Percentiles rank a stretch among this genome's conserved stretches.
phyloP scores from a whole-genome alignment of 1,140 invertebrate species.

The Portunus trituberculatus region DNA sequence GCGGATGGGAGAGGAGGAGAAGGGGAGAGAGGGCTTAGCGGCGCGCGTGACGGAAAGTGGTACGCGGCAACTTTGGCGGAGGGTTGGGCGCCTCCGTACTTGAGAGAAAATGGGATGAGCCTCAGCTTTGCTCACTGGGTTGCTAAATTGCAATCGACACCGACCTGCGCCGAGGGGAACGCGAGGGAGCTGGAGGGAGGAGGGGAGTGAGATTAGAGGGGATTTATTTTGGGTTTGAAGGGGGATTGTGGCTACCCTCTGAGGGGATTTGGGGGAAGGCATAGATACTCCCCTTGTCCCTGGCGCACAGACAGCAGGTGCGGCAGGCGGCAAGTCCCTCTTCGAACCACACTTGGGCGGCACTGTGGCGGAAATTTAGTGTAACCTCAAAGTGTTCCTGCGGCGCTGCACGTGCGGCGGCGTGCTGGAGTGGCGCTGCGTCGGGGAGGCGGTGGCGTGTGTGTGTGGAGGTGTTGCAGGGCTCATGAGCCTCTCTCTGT shows the following conservation, averaged over 20 bases:
- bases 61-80: neutral
- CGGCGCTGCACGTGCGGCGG: no score
- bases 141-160: constrained; percentile 73
- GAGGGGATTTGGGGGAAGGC: constrained; percentile 57
- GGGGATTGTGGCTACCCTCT: constrained; percentile 67
- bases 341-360: neutral
- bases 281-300: constrained; percentile 21
- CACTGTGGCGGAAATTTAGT: no score
- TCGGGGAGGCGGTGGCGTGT: no score
- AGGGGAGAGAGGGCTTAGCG: neutral
- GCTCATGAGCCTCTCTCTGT: no score
- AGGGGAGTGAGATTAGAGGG: constrained; percentile 53
- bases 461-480: no score
- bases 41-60: constrained; percentile 15
- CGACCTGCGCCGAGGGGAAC: constrained; percentile 45
- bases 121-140: constrained; percentile 67
- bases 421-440: no score
- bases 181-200: neutral
- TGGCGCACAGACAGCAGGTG: constrained; percentile 27
- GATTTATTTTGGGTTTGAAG: constrained; percentile 59
- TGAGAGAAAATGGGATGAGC: constrained; percentile 67
- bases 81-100: constrained; percentile 40
- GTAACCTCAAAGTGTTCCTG: no score
- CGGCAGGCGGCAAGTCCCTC: constrained; percentile 34
- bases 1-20: neutral